phyloP scores from a whole-genome alignment of 2,797 vertebrate species.

The Perodicticus potto region DNA sequence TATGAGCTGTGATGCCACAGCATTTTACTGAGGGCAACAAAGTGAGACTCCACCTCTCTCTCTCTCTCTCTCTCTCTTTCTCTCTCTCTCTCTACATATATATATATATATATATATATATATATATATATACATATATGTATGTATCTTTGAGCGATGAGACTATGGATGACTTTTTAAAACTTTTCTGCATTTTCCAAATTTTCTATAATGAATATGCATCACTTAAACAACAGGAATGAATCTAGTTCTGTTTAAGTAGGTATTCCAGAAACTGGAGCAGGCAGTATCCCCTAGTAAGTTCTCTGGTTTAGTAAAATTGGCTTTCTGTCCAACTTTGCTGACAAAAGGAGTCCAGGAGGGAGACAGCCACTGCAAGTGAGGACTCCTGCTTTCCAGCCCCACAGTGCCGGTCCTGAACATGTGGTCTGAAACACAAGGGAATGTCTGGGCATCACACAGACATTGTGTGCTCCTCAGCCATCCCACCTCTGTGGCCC shows the following conservation, averaged over 20 bases:
- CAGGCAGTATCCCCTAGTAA: neutral
- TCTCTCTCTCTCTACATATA: too few species aligned
- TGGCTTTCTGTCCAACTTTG: neutral
- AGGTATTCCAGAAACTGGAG: neutral
- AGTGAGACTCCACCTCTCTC: too few species aligned
- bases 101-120: too few species aligned
- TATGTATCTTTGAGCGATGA: neutral
- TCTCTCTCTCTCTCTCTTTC: too few species aligned
- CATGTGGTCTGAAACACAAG: neutral
- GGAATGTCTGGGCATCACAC: neutral
- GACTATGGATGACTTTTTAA: neutral
- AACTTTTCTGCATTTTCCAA: neutral
- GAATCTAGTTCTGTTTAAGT: slow-evolving; percentile 3
- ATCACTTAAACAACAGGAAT: slow-evolving; percentile 1
- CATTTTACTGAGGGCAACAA: too few species aligned
- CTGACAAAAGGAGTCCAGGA: neutral
- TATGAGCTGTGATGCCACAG: too few species aligned
- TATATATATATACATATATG: too few species aligned
- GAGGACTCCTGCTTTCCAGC: neutral
- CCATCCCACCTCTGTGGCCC: neutral
- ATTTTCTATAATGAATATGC: slow-evolving; percentile 25
- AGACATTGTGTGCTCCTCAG: neutral
- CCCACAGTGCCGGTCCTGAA: neutral
- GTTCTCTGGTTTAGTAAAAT: slow-evolving; percentile 21
- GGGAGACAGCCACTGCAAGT: neutral